phyloP scores from a whole-genome alignment of 2,888 invertebrate species.

The Idaea dimidiata region DNA sequence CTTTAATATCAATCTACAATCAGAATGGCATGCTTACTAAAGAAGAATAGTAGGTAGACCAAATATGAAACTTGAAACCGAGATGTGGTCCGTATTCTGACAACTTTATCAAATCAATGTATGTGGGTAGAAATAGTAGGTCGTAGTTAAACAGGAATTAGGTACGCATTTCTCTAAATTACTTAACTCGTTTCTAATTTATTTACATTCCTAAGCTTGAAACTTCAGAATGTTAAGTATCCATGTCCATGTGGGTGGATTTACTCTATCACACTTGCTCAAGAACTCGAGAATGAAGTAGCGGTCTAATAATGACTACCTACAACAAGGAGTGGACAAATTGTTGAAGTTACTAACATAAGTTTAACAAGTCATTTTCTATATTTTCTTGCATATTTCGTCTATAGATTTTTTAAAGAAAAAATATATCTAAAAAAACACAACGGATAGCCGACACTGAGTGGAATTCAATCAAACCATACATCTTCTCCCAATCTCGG shows the following conservation, averaged over 20 bases:
- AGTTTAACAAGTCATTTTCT: too few relatives aligned
- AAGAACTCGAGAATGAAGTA: slow-evolving; percentile 18
- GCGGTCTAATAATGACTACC: not conserved
- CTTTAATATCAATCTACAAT: too few relatives aligned
- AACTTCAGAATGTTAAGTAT: slow-evolving; percentile 23
- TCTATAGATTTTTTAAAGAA: too few relatives aligned
- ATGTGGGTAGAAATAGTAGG: not conserved
- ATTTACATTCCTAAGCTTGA: slow-evolving; percentile 21
- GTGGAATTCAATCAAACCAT: too few relatives aligned
- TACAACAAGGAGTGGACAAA: not conserved
- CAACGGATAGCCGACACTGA: too few relatives aligned
- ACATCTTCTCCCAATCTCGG: too few relatives aligned
- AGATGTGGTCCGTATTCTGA: not conserved
- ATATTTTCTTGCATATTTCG: too few relatives aligned
- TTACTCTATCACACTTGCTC: slow-evolving; percentile 29
- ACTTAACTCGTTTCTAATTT: slow-evolving; percentile 16
- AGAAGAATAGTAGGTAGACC: not conserved
- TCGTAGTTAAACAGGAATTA: not conserved
- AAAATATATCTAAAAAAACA: too few relatives aligned
- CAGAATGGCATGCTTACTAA: too few relatives aligned
- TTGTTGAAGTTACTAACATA: too few relatives aligned
- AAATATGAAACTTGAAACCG: not conserved
- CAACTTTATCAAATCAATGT: not conserved
- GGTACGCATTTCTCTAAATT: slow-evolving; percentile 3
- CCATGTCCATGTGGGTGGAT: slow-evolving; percentile 22